phyloP scores from a whole-genome alignment of 2,113 vertebrate species.

The Origma solitaria region DNA sequence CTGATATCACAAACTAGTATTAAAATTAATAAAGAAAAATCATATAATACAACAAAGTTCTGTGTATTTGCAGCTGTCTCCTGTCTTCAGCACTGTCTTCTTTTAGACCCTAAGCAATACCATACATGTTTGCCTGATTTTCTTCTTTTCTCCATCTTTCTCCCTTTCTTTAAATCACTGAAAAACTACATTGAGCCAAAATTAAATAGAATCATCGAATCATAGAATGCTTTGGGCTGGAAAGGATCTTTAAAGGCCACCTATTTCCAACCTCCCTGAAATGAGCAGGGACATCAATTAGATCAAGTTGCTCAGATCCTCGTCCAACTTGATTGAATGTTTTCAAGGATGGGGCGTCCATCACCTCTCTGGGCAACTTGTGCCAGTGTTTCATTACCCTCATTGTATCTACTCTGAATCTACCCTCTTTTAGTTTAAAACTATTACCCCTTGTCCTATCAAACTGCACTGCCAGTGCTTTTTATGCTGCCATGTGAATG shows the following conservation, averaged over 20 bases:
- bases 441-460: background rate
- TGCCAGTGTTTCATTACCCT: background rate
- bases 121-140: background rate
- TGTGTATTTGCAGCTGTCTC: background rate
- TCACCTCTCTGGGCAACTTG: background rate
- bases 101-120: background rate
- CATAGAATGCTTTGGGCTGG: background rate
- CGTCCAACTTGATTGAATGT: fast-evolving
- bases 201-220: background rate
- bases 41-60: background rate
- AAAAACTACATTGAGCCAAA: background rate
- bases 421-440: background rate
- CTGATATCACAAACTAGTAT: background rate
- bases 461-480: background rate
- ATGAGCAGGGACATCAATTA: background rate
- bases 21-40: background rate
- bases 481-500: background rate
- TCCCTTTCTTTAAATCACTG: background rate
- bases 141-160: background rate
- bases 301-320: background rate
- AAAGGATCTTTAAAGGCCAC: background rate
- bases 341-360: background rate
- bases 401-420: background rate
- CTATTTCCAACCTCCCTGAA: background rate
- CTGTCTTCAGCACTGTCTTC: background rate